Evolutionary conservation across 2,888 invertebrate genomes (phyloP), one percentile per base, ranked within the genome.

Genomic region (Idaea aversata): DNA sequence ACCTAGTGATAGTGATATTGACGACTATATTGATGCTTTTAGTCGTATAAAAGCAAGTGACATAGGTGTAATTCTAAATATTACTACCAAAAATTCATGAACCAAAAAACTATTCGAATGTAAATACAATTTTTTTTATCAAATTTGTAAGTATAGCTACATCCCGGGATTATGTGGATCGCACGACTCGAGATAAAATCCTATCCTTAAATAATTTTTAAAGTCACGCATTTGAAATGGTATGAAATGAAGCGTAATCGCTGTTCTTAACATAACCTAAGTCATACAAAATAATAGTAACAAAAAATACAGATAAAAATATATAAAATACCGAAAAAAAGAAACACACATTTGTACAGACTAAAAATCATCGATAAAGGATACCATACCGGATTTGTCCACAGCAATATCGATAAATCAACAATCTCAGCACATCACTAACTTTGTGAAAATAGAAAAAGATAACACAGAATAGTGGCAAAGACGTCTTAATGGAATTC

Each of bases 401-500:
- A 38, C 25, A n/a, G 7, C 38, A 65, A 65, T 67, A 70, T 76
- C 66, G 72, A 72, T 69, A 72, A 70, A 67, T 62, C 61, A 61
- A 62, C 63, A 67, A 65, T 70, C 62, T 47, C 10, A 36, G 34
- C 70, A 72, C 83, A 72, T 64, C 80, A 77, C 82, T 82, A 73
- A 65, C 63, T 62, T 66, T 63, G 68, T 71, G 75, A 73, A 81
- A 81, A 80, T 78, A 82, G 81, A 81, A 84, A 82, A 79, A 82
- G 81, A 81, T 83, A 83, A 78, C 77, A 74, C 68, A 67, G 73
- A 76, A 79, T 78, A 80, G 83, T 82, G 81, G 76, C 77, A 75
- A 71, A 75, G 84, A 84, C 81, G 78, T 81, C 82, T 81, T 85
- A 85, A 85, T 85, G 81, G 85, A 85, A 81, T 83, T 85, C 81